Base-by-base conservation (phyloP, 1,140 invertebrate species). In the Coelopa frigida region DNA sequence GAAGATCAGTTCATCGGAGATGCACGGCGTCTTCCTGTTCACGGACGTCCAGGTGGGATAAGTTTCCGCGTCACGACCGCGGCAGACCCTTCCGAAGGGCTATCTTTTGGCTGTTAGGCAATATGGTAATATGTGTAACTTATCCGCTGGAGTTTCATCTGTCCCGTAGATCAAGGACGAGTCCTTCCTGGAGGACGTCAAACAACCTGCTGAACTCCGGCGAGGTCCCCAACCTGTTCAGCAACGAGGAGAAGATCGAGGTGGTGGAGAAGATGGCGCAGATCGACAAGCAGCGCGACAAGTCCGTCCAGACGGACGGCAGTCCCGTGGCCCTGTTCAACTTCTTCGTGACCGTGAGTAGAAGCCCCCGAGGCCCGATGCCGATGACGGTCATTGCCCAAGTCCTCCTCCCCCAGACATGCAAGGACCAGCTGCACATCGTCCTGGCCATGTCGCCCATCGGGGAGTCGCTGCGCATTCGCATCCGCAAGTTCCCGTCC, bases 181-280 rank as follows among this genome's bases (percentile, higher is more conserved):
- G 74, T 82, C 81, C 1, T 96, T 95, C 65, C 70, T 96, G 31
- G 93, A 97, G 73, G 93, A 96, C 60, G 83, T 97, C 1, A 94
- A n/a, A 87, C 60, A 96, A 95, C 70, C 78, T 98, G 63, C 72
- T 97, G 12, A 95, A 94, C 70, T 85, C 88, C 7, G 94, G 93
- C 20, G 93, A 97, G 77, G 83, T 96, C 1, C 93, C 93, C 0
- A 96, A 94, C 71, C 77, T 98, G 40, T 97, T 90, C 59, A 77
- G 78, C 12, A 70, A 77, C 3, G 93, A 97, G 55, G 94, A 98
- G 63, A 93, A 92, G 67, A 78, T 82, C 12, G 93, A 96, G 61
- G 82, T 97, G 17, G 90, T 87, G 68, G 93, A 97, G 57, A 95
- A 91, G 73, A 97, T 97, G 90, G 74, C 85, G 58, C 75, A 84